These are phyloP conservation scores for Tragelaphus imberbis DNA, from an alignment of 2,113 vertebrate genomes.

Conservation along the genomic window DNA sequence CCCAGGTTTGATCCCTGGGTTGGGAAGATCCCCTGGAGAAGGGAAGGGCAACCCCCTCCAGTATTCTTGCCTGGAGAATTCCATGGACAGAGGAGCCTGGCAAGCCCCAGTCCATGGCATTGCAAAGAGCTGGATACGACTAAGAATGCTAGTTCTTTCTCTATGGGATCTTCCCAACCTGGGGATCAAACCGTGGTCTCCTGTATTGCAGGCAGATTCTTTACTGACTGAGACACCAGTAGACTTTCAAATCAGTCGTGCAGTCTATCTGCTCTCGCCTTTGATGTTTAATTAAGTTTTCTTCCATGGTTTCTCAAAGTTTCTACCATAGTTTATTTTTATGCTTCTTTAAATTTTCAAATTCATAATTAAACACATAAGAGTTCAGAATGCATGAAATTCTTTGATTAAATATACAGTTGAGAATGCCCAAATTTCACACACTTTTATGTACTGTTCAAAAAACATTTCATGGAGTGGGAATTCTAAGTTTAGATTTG, in stretches of 20 bases:
- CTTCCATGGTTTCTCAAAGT: background rate
- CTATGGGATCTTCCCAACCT: background rate
- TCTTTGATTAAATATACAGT: background rate
- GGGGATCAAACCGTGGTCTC: rapidly evolving
- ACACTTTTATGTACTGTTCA: background rate
- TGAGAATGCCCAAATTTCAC: background rate
- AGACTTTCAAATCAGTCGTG: background rate
- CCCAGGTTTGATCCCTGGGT: background rate
- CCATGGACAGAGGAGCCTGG: background rate
- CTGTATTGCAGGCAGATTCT: background rate
- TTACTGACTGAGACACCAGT: background rate
- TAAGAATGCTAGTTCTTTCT: background rate
- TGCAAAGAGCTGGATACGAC: background rate
- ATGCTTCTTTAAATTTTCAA: conserved; percentile 7
- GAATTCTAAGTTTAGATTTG: conserved; percentile 18
- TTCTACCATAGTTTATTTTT: background rate
- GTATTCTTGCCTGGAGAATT: background rate
- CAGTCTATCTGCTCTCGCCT: background rate
- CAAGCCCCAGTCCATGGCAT: background rate
- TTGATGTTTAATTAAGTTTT: background rate
- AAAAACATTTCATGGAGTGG: background rate
- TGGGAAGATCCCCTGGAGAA: background rate
- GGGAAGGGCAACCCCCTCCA: background rate
- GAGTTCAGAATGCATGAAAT: background rate
- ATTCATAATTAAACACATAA: background rate